These are phyloP conservation scores for Gonatopus flavifemur DNA, from an alignment of 1,140 invertebrate genomes.

Conservation along the genomic window DNA sequence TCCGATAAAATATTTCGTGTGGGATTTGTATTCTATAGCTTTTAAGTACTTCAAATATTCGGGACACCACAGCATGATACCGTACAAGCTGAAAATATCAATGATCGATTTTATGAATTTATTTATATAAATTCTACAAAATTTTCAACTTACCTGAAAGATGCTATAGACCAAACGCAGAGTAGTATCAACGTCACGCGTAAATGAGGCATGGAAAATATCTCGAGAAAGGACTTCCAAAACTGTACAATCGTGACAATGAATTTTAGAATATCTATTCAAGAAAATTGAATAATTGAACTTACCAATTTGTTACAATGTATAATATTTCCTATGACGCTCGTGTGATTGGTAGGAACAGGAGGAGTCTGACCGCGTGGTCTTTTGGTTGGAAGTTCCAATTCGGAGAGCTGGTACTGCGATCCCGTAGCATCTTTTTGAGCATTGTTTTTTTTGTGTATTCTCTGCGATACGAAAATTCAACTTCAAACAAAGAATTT, in stretches of 20 bases:
- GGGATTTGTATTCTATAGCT: conserved; percentile 49
- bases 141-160: conserved; percentile 44
- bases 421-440: conserved; percentile 52
- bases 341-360: conserved; percentile 50
- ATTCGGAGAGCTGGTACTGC: conserved; percentile 67
- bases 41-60: conserved; percentile 52
- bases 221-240: conserved; percentile 62
- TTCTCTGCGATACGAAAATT: conserved; percentile 46
- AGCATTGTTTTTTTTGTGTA: conserved; percentile 61
- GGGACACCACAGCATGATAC: conserved; percentile 49
- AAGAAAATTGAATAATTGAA: background rate
- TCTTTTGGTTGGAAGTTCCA: conserved; percentile 68
- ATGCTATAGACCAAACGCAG: conserved; percentile 43
- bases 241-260: conserved; percentile 52
- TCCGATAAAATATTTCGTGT: conserved; percentile 34
- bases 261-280: background rate
- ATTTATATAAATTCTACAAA: conserved; percentile 15
- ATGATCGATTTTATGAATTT: conserved; percentile 27
- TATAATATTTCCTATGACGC: conserved; percentile 54
- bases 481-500: background rate
- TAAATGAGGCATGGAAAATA: conserved; percentile 59
- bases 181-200: conserved; percentile 51
- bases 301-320: conserved; percentile 55
- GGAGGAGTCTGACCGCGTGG: conserved; percentile 48
- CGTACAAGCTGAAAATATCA: conserved; percentile 44